Base-by-base conservation (phyloP, 2,113 vertebrate genomes). In the Ammospiza caudacuta region DNA sequence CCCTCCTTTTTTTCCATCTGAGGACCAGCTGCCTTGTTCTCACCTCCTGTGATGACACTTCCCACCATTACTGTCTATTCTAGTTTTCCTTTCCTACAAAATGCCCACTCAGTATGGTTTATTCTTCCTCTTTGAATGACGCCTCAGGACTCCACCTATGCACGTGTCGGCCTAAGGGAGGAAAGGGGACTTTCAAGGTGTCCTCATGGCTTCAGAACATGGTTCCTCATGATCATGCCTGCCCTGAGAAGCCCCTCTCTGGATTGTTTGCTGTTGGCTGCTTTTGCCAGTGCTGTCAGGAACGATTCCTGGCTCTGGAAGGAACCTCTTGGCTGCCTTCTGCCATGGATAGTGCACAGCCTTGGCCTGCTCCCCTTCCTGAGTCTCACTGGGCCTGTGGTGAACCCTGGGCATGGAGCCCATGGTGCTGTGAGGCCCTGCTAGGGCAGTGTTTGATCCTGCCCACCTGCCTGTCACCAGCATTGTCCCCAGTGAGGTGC, bases 381-480 rank as follows among this genome's bases (percentile, higher is more conserved):
- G 6, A 19, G 14, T 19, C 44, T 76, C 2, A 0, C 19, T 31
- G 52, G 29, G 44, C 14, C 9, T 0, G 0, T 0, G 0, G 35
- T n/a, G 78, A 68, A 1, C 14, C 31, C 25, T 0, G 0, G 0
- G 2, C 10, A 2, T 3, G 16, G 43, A 87, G 47, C 57, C 67
- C 1, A 0, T 3, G 39, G 43, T 47, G 25, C 31, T 1, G 1
- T 17, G 41, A 69, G 37, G 46, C 27, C 37, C 83, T 24, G 46
- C 52, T 43, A 18, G 49, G 47, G 28, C 0, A 0, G 5, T 0
- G 2, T 35, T 82, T 8, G 14, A 9, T 64, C 52, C 84, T 90
- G 44, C 49, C 76, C 68, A 29, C 44, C 79, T 57, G 35, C 61
- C 52, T 52, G 37, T 13, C 59, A 58, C 41, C n/a, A 92, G 43